Base-by-base conservation (phyloP, 1,140 invertebrate species). In the Coelopa frigida region DNA sequence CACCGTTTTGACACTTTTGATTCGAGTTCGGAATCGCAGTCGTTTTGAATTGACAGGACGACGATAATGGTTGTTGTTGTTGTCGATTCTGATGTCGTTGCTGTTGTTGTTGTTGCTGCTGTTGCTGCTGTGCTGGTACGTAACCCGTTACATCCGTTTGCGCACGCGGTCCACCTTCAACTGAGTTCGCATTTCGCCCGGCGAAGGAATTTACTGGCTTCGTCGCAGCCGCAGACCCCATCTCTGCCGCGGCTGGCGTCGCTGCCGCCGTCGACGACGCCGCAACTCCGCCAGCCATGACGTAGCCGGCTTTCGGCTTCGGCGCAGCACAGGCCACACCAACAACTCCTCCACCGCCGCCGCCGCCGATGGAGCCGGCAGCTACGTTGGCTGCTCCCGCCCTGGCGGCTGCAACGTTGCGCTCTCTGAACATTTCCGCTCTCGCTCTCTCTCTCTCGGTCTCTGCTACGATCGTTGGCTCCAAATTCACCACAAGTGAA, bases 121-220 rank as follows among this genome's bases (percentile, higher is more conserved):
- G 3, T 23, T 42, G 5, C 21, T 55, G 27, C 44, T 55, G 33
- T 48, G 31, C 42, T 21, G n/a, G n/a, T n/a, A n/a, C n/a, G n/a
- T n/a, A 42, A 39, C 40, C 37, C 27, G 21, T 50, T 44, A 48
- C 35, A 47, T 46, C 51, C 44, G 51, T 50, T 22, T 47, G 51
- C 51, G 44, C 47, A 55, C 60, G 52, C 59, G 62, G 52, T 56
- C 58, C 52, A 55, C 56, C 62, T 57, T 66, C 63, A 57, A 59
- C 55, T 62, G 59, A 65, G 32, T 50, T 50, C 48, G 44, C 48
- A 29, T 33, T 32, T 32, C 46, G 29, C 26, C 39, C 14, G 21
- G 31, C 35, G 44, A 40, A 47, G 15, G 39, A 36, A 46, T 50
- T 52, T 46, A n/a, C n/a, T n/a, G n/a, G n/a, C n/a, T n/a, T n/a